phyloP scores from a whole-genome alignment of 2,797 vertebrate species.

The Darevskia nairensis region DNA sequence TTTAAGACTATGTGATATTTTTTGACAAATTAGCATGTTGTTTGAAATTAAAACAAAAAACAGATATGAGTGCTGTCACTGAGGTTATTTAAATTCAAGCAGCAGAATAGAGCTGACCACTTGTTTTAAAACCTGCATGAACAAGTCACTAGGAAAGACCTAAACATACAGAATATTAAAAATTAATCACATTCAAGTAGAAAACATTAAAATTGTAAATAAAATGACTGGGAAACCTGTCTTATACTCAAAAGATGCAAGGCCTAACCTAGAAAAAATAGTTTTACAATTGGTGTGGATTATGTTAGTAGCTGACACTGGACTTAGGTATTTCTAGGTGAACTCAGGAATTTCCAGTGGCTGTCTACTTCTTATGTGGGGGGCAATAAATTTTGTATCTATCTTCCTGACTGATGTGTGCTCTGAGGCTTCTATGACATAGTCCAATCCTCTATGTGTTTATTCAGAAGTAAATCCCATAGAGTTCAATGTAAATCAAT shows the following conservation, averaged over 20 bases:
- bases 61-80: constrained; percentile 10
- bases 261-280: too few species aligned
- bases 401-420: too few species aligned
- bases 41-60: constrained; percentile 17
- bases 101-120: neutral
- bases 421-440: neutral
- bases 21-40: neutral
- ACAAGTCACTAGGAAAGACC: neutral
- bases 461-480: neutral
- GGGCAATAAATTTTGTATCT: too few species aligned
- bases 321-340: too few species aligned
- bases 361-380: too few species aligned
- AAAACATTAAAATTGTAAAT: constrained; percentile 2
- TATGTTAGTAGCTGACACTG: too few species aligned
- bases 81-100: neutral
- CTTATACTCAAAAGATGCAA: neutral
- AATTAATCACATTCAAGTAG: neutral
- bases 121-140: constrained; percentile 14
- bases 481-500: neutral
- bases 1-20: constrained; percentile 19
- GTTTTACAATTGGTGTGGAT: too few species aligned
- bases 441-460: neutral
- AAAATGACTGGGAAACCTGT: neutral
- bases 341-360: too few species aligned
- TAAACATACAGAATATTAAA: neutral